Conservation (phyloP, 2,797 vertebrate genomes). For the Pipistrellus kuhlii region DNA sequence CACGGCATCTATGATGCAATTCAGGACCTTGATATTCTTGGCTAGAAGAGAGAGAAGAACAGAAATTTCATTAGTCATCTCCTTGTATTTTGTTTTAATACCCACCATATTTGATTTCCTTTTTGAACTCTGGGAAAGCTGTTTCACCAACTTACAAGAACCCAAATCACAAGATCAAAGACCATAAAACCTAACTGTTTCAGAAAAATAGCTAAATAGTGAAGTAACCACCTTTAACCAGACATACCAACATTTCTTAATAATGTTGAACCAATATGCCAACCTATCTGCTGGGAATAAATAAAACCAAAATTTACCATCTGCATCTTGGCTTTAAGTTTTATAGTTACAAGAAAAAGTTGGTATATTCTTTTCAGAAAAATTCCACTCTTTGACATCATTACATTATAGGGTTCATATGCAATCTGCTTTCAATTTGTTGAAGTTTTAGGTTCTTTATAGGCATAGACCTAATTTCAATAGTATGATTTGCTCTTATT, state of each 20-base stretch:
- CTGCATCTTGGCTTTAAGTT: not conserved
- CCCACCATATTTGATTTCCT: not conserved
- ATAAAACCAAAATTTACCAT: not conserved
- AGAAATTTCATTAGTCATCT: not conserved
- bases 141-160: not conserved
- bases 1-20: not conserved
- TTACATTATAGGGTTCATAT: not conserved
- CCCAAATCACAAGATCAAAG: not conserved
- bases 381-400: not conserved
- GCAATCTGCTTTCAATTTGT: conserved; percentile 33
- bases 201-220: not conserved
- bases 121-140: not conserved
- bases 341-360: not conserved
- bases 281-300: not conserved
- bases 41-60: not conserved
- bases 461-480: not conserved
- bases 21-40: not conserved
- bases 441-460: not conserved
- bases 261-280: conserved; percentile 13
- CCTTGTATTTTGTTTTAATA: not conserved
- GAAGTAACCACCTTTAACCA: not conserved
- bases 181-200: not conserved
- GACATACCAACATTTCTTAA: conserved; percentile 6
- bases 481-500: not conserved
- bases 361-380: conserved; percentile 4